phyloP scores from a whole-genome alignment of 2,888 invertebrate genomes.

The Brachynemurus nebulosus region DNA sequence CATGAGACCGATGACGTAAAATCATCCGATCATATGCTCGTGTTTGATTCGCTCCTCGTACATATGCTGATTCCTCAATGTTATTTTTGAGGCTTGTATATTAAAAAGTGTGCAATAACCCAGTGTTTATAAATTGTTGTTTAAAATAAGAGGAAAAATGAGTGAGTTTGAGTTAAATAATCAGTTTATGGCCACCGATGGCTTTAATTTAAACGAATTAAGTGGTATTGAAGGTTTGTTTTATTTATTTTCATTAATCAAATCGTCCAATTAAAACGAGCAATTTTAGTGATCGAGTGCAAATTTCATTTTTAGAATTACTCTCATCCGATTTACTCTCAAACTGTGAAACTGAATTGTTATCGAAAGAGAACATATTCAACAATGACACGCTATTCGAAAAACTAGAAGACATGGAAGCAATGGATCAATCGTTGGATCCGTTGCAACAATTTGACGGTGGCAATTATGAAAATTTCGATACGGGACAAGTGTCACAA shows the following conservation, averaged over 20 bases:
- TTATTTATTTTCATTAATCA: slow-evolving; percentile 10
- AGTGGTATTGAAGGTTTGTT: slow-evolving; percentile 53
- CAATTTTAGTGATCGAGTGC: too few relatives aligned
- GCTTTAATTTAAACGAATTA: slow-evolving; percentile 52
- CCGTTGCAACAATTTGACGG: slow-evolving; percentile 18
- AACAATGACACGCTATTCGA: slow-evolving; percentile 36
- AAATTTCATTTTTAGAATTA: slow-evolving; percentile 10
- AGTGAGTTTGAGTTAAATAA: slow-evolving; percentile 25
- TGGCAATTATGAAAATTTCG: background rate
- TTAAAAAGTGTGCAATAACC: too few relatives aligned
- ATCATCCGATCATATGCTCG: slow-evolving; percentile 43
- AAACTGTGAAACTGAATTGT: slow-evolving; percentile 51
- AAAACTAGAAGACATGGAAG: slow-evolving; percentile 33
- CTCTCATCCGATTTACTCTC: slow-evolving; percentile 44
- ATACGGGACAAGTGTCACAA: background rate
- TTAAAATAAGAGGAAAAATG: slow-evolving; percentile 26
- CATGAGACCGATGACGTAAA: slow-evolving; percentile 43
- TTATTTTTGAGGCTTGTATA: slow-evolving; percentile 23
- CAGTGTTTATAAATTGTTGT: too few relatives aligned
- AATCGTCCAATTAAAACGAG: slow-evolving; percentile 6
- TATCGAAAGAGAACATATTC: slow-evolving; percentile 38
- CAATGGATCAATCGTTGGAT: slow-evolving; percentile 33
- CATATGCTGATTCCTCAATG: slow-evolving; percentile 27
- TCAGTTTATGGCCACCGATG: slow-evolving; percentile 36
- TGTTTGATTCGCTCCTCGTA: slow-evolving; percentile 39